Conservation (phyloP, 2,113 vertebrate species). For the Ploceus nigricollis region DNA sequence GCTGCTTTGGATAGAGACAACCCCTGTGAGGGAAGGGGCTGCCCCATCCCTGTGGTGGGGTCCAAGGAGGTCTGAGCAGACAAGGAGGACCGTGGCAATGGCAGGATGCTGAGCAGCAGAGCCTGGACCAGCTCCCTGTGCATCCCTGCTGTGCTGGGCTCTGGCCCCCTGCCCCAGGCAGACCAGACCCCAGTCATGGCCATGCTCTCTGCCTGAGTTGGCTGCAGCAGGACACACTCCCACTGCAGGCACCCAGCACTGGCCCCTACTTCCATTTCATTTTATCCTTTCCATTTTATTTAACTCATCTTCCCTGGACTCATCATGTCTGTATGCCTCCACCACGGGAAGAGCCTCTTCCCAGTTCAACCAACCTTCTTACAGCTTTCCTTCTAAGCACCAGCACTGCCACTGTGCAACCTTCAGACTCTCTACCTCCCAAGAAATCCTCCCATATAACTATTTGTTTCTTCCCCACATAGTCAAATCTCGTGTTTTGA, state of each 20-base stretch:
- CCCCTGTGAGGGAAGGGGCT: background rate
- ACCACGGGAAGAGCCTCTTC: background rate
- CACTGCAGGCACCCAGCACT: background rate
- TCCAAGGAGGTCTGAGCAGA: background rate
- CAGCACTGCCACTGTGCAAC: background rate
- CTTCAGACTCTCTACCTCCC: background rate
- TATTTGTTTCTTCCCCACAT: background rate
- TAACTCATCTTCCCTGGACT: background rate
- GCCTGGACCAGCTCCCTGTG: background rate
- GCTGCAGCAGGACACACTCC: background rate
- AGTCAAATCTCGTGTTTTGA: background rate
- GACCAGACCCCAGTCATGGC: background rate
- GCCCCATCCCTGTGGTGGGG: rapidly evolving
- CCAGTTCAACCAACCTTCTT: background rate
- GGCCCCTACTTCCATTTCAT: background rate
- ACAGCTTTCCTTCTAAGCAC: background rate
- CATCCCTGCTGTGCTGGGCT: background rate
- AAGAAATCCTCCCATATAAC: background rate
- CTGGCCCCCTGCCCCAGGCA: background rate
- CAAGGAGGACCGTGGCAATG: rapidly evolving
- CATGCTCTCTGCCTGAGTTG: background rate
- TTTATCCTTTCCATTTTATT: background rate
- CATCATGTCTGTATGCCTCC: background rate
- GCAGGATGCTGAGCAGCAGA: background rate
- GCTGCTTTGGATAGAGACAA: background rate